These are phyloP conservation scores for Girardia tigrina DNA, from an alignment of 2,888 invertebrate species.

Conservation along the genomic window DNA sequence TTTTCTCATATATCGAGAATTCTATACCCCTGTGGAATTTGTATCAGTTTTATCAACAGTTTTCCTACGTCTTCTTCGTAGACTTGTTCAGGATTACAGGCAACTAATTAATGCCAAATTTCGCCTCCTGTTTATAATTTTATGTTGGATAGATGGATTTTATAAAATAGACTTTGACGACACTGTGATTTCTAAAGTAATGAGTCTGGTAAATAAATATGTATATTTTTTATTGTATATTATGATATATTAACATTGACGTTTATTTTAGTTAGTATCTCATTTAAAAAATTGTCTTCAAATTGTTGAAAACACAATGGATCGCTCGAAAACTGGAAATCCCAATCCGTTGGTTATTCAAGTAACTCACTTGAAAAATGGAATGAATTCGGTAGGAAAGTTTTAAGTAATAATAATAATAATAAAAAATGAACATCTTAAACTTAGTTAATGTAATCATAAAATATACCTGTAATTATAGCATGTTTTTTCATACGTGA, in stretches of 20 bases:
- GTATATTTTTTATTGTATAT: background rate
- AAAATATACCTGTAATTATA: too few relatives aligned
- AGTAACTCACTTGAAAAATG: background rate
- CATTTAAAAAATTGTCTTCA: background rate
- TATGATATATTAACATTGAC: background rate
- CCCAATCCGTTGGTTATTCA: background rate
- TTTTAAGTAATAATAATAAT: too few relatives aligned
- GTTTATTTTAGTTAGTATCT: background rate
- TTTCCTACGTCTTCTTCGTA: background rate
- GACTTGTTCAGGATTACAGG: too few relatives aligned
- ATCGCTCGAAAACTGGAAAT: background rate
- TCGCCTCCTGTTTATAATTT: background rate
- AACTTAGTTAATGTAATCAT: too few relatives aligned
- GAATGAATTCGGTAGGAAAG: too few relatives aligned
- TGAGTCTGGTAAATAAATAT: background rate
- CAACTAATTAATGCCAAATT: background rate
- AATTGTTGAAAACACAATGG: background rate
- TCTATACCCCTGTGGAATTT: background rate
- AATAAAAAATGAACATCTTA: too few relatives aligned
- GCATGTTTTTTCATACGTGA: too few relatives aligned
- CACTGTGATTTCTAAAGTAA: background rate
- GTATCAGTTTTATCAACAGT: background rate
- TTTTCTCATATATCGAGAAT: background rate
- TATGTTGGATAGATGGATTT: conserved; percentile 7
- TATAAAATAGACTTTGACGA: conserved; percentile 7